Evolutionary conservation across 2,888 invertebrate genomes (phyloP), one percentile per base, ranked within the genome.

Genomic region (Brenthis hecate): DNA sequence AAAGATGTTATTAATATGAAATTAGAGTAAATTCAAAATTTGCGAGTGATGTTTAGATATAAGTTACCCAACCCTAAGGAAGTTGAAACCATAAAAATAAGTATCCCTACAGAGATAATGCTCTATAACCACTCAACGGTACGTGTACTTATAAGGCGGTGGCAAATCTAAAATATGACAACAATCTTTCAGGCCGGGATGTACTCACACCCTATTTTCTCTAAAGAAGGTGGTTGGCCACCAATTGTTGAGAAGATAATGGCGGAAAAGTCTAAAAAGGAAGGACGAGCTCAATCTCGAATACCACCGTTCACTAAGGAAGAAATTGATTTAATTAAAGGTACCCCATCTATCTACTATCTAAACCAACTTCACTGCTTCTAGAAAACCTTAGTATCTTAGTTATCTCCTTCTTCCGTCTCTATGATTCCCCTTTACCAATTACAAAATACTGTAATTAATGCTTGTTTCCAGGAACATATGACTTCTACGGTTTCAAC

Each of bases 401-500:
- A 11, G 3, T 43, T 11, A 11, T 43, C 11, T 43, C 8, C 32
- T 32, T 32, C 1, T 36, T 36, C 6, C 2, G 2, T 36, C 36
- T 36, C 28, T 28, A 28, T 36, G 2, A 11, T 43, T 8, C 2
- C 2, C 16, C 23, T 36, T 43, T 43, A 57, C 28, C 48, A n/a
- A 23, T 47, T 28, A 28, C 13, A 13, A 28, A 0, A 43, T 43
- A 65, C 13, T 56, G 2, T 6, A 32, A 11, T 6, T 23, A 54
- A 13, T 19, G 11, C 13, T 16, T 13, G 14, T 28, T 67, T 66
- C 47, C 58, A 76, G 76, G 76, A 0, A 84, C 95, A 1, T 93
- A 93, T 6, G 96, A 96, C 78, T 95, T 94, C 81, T 89, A 94
- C 56, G 95, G 94, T 0, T 73, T 96, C 47, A 96, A 96, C 77